Base-by-base conservation (phyloP, 2,888 invertebrate species). In the Philhelius pedissequus region DNA sequence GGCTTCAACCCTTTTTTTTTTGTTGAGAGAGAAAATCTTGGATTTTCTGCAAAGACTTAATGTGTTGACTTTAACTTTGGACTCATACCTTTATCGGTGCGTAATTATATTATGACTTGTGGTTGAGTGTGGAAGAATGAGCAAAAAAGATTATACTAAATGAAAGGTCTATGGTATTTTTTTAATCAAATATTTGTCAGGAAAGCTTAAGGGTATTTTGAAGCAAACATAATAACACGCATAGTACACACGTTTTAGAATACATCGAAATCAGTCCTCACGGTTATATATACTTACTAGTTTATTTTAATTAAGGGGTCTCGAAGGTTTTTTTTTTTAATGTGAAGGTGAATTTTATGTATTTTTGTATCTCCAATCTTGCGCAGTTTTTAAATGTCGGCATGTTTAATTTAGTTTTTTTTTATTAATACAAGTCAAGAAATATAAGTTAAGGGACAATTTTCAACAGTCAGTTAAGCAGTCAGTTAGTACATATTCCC, bases 141-240 rank as follows among this genome's bases (percentile, higher is more conserved):
- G 40, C 25, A 60, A 82, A 54, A 60, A 18, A 62, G 77, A 77
- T 82, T 71, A 73, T 71, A 48, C 48, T 54, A 60, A 71, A 71
- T 43, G 60, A 66, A 66, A 52, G 58, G 64, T 66, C 76, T 58
- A 66, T 71, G 43, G 50, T 38, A 68, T n/a, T 77, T 20, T 82
- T 82, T 77, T 82, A 82, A 82, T 82, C 81, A 82, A 62, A 77
- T 38, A 68, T 71, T 60, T 60, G n/a, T 1, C 15, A 52, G n/a
- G 15, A 15, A 27, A 45, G 68, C 30, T 77, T 71, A 68, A 64
- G 60, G 60, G 50, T 71, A 66, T 52, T 77, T 77, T 71, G 40
- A 62, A 66, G 58, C 50, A 77, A 77, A 70, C 81, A 50, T 71
- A 81, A 58, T 66, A n/a, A n/a, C n/a, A 71, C 25, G 70, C 45